Evolutionary conservation across 1,140 invertebrate genomes (phyloP), one percentile per base, ranked within the genome.

Genomic region (Pinna nobilis): DNA sequence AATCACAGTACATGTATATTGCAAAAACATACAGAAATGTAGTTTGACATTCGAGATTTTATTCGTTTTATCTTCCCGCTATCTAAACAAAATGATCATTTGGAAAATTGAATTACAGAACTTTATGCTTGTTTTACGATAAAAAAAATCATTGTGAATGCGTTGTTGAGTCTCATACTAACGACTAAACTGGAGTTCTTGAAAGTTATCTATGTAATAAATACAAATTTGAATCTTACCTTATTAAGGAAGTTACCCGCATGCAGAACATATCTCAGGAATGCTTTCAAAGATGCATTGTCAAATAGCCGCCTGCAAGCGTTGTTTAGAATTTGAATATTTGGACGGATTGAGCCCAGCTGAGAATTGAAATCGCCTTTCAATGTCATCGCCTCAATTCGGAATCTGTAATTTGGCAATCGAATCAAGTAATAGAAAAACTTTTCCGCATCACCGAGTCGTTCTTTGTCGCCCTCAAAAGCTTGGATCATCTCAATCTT

Each of bases 361-460:
- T 84, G 82, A 13, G 82, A 79, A 69, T 82, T 85, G 49, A 85
- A 85, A 70, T 87, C 86, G 20, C 80, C 95, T 72, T 96, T 96
- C 18, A 95, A 92, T 53, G 97, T 92, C 91, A 99, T 97, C 1
- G 95, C 94, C 85, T 95, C 96, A 74, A 98, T 96, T 74, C 95
- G 95, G n/a, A 98, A 89, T 94, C 97, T 97, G 80, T 82, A 87
- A 49, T 60, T 44, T 25, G 83, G 74, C 15, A 88, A 44, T 47
- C 82, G 67, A 3, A 87, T 80, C 15, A 88, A 71, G 23, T 78
- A 85, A 83, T 79, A 30, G 79, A 86, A 87, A 78, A 87, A 88
- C 76, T 84, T 87, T 68, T 86, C 83, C 4, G 84, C 82, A 68
- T 79, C 82, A 39, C 86, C 84, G 15, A 88, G 72, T 76, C 82